Conservation (phyloP, 1,140 invertebrate species). For the Aphaenogaster floridana region DNA sequence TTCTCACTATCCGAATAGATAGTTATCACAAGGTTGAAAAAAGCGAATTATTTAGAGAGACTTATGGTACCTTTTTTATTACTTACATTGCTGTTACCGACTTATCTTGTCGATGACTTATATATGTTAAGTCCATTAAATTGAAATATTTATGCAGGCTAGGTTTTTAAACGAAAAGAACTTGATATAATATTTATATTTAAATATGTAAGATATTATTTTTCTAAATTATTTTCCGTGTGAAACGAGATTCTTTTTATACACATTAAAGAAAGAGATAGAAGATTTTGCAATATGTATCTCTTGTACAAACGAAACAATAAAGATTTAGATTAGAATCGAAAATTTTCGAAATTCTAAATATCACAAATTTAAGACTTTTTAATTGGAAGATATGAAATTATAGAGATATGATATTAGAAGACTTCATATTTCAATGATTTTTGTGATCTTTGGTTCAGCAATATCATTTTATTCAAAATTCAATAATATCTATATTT, state of each 20-base stretch:
- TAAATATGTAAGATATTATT: conserved; percentile 2
- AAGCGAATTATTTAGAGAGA: background rate
- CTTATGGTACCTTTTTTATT: background rate
- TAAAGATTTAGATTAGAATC: background rate
- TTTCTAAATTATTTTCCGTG: background rate
- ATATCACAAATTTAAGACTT: background rate
- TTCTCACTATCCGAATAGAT: background rate
- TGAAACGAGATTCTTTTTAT: background rate
- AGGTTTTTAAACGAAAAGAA: background rate
- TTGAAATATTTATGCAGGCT: background rate
- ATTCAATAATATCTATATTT: background rate
- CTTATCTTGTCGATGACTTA: background rate
- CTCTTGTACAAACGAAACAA: background rate
- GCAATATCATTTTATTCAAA: background rate
- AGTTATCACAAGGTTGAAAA: conserved; percentile 28
- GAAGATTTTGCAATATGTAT: background rate
- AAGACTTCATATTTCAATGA: background rate
- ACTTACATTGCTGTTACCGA: background rate
- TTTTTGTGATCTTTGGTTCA: background rate
- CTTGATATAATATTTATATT: conserved; percentile 10
- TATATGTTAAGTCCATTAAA: background rate
- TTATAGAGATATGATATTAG: conserved; percentile 7
- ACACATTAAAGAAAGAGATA: background rate
- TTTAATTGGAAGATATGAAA: background rate
- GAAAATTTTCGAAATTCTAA: background rate